Evolutionary conservation across 2,113 vertebrate species (phyloP).

Genomic region (Theropithecus gelada): DNA sequence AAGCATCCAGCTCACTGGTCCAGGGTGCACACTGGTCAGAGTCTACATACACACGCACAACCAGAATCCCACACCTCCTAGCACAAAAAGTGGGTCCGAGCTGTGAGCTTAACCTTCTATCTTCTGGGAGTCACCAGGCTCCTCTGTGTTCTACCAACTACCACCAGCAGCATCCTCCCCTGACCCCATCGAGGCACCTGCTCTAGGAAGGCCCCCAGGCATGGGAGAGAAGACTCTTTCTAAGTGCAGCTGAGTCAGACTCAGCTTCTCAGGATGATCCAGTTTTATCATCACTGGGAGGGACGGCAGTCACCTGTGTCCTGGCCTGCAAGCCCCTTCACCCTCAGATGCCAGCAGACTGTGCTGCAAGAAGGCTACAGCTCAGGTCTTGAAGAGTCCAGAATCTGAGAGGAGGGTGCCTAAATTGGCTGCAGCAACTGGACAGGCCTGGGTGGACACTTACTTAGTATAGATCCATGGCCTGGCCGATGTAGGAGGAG

Average conservation of each 20-base stretch:
- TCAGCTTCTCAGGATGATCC: not conserved
- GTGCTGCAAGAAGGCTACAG: not conserved
- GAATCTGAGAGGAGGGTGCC: not conserved
- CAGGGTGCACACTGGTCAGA: not conserved
- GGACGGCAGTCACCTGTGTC: rapidly evolving
- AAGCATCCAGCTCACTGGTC: no score
- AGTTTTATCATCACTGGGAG: not conserved
- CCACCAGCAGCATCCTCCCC: not conserved
- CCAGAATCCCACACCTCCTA: not conserved
- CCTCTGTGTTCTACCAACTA: no score
- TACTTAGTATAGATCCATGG: not conserved
- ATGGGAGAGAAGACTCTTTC: not conserved
- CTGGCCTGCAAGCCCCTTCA: not conserved
- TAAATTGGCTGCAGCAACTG: not conserved
- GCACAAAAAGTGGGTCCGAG: not conserved
- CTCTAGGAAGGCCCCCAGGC: not conserved
- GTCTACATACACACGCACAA: not conserved
- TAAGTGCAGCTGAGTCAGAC: not conserved
- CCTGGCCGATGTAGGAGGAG: not conserved
- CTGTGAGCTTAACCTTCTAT: not conserved
- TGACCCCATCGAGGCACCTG: not conserved
- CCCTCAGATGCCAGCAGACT: not conserved
- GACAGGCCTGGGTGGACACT: not conserved
- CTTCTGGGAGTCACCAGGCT: not conserved
- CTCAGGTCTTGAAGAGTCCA: not conserved